Base-by-base conservation (phyloP, 2,888 invertebrate species). In the Dusona sp. region DNA sequence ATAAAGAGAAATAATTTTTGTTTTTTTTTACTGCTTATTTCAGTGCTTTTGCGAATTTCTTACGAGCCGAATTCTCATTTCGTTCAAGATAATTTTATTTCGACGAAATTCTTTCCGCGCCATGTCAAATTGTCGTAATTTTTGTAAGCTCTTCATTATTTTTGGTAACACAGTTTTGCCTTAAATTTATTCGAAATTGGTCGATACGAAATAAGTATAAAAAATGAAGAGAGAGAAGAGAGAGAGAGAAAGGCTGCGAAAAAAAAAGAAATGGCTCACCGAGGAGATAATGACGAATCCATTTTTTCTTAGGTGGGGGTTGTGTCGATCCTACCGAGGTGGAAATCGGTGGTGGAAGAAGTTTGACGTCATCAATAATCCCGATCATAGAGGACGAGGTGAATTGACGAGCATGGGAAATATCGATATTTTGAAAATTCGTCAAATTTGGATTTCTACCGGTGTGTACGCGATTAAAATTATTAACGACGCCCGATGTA, bases 271-370 rank as follows among this genome's bases (percentile, higher is more conserved):
- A 77, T 68, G 16, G 77, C 92, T 93, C 92, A 96, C 96, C 94
- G 95, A 96, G 96, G 90, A 96, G 94, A 93, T 96, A 96, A 92
- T 96, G 96, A 90, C 95, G 96, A 89, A 96, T 96, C 96, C 97
- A 97, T 93, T 97, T 97, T 95, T 97, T 97, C 95, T 97, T 97
- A 65, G 97, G 97, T 80, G 96, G 94, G 67, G 95, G 96, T 54
- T 96, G 95, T 88, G 92, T 92, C 93, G 93, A 93, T 86, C 89
- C 90, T 54, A 88, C 89, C 67, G 88, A 51, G 33, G 79, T 75
- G 7, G 79, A 42, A 45, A 74, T 54, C 45, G 84, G 78, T 48
- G 84, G 77, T 22, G 84, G 84, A n/a, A 79, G 72, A 54, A 78
- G 87, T 84, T 88, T 80, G 33, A 90, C 88, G 72, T 85, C 86